These are phyloP conservation scores for Falco rusticolus DNA, from an alignment of 2,797 vertebrate genomes.

Conservation along the genomic window DNA sequence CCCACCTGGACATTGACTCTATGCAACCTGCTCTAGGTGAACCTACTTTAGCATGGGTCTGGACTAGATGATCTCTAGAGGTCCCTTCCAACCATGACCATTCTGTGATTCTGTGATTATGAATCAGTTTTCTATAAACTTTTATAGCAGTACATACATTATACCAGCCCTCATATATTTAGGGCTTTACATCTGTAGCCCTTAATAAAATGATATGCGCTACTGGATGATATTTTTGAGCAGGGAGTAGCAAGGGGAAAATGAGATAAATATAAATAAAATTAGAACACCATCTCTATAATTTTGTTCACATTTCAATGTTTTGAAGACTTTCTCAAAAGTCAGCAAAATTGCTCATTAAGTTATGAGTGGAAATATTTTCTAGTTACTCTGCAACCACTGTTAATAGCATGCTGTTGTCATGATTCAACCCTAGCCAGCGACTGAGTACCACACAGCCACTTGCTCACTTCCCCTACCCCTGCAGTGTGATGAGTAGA, in stretches of 20 bases:
- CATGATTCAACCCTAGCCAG: no score
- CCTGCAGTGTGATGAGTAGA: no score
- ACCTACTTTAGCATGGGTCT: no score
- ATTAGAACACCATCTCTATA: not conserved
- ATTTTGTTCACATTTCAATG: not conserved
- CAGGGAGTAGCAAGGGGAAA: accelerated
- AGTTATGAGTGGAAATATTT: not conserved
- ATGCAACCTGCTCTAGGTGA: no score
- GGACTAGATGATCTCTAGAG: no score
- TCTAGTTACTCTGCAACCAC: not conserved
- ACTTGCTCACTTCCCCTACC: no score
- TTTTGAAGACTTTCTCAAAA: not conserved
- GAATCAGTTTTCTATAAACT: not conserved
- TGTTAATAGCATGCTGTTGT: not conserved
- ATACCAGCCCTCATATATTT: not conserved
- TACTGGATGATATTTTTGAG: not conserved
- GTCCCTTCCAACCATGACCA: no score
- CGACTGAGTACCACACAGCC: no score
- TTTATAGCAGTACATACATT: not conserved
- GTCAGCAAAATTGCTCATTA: not conserved
- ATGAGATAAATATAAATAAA: not conserved
- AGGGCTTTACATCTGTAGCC: not conserved
- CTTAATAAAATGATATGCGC: not conserved
- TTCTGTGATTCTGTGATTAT: no score
- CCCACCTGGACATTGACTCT: no score